Evolutionary conservation across 2,113 vertebrate genomes (phyloP).

Genomic region (Cyanoramphus novaezelandiae): DNA sequence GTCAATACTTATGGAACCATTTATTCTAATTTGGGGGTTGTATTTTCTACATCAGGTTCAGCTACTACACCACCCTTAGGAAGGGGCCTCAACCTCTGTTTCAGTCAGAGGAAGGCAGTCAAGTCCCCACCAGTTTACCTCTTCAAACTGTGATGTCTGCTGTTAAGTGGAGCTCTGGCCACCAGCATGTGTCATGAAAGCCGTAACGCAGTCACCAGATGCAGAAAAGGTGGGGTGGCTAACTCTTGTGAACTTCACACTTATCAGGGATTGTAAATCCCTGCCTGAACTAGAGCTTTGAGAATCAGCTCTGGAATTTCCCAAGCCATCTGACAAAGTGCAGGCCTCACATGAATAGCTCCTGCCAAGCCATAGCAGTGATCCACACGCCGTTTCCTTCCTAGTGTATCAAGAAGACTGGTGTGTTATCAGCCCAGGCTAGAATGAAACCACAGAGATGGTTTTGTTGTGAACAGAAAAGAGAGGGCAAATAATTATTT

Average conservation of each 20-base stretch:
- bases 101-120: neutral
- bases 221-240: neutral
- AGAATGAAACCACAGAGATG: neutral
- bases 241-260: neutral
- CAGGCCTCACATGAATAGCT: conserved; percentile 26
- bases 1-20: neutral
- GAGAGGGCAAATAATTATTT: neutral
- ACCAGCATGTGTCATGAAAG: neutral
- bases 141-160: neutral
- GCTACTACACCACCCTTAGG: neutral
- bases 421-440: neutral
- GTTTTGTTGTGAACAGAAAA: neutral
- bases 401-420: conserved; percentile 18
- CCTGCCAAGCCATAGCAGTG: conserved; percentile 8
- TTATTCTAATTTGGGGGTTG: neutral
- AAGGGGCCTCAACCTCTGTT: neutral
- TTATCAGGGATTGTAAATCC: conserved; percentile 29
- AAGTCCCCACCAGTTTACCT: neutral
- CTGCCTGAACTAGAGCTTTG: neutral
- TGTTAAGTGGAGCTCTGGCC: neutral
- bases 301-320: conserved; percentile 5
- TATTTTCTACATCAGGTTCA: neutral
- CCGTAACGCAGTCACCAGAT: neutral
- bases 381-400: conserved; percentile 4
- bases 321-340: conserved; percentile 23